These are phyloP conservation scores for Potamilus streckersoni DNA, from an alignment of 1,140 invertebrate genomes.

Conservation along the genomic window DNA sequence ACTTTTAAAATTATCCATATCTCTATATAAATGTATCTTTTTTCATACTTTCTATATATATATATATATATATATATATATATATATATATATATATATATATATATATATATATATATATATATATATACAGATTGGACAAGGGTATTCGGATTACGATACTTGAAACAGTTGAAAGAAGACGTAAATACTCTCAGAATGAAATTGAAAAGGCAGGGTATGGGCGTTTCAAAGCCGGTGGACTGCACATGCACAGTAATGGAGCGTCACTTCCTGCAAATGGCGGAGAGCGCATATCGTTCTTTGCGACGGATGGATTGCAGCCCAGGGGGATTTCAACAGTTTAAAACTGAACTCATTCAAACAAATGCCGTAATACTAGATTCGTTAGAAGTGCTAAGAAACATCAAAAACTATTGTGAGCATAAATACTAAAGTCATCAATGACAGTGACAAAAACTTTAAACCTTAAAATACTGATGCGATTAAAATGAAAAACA, in stretches of 20 bases:
- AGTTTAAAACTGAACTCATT: constrained; percentile 39
- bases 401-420: constrained; percentile 36
- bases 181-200: constrained; percentile 21
- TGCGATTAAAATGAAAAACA: too few relatives aligned
- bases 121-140: constrained; percentile 17
- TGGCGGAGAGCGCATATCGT: constrained; percentile 46
- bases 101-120: too few relatives aligned
- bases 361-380: constrained; percentile 46
- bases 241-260: constrained; percentile 47
- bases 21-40: not conserved
- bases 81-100: not conserved
- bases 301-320: constrained; percentile 36
- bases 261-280: constrained; percentile 44
- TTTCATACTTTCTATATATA: not conserved
- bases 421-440: constrained; percentile 31
- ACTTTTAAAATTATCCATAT: too few relatives aligned
- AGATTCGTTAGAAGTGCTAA: constrained; percentile 38
- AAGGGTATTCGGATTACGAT: constrained; percentile 22
- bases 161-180: constrained; percentile 23
- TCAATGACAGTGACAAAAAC: not conserved
- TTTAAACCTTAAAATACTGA: too few relatives aligned
- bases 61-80: constrained; percentile 11
- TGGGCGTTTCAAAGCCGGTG: constrained; percentile 12
- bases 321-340: constrained; percentile 36
- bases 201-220: constrained; percentile 20